A percentile compares a stretch with the other conserved stretches of the same genome.
These are phyloP conservation scores for Saguinus midas DNA, from an alignment of 2,113 vertebrate species.

Conservation along the genomic window DNA sequence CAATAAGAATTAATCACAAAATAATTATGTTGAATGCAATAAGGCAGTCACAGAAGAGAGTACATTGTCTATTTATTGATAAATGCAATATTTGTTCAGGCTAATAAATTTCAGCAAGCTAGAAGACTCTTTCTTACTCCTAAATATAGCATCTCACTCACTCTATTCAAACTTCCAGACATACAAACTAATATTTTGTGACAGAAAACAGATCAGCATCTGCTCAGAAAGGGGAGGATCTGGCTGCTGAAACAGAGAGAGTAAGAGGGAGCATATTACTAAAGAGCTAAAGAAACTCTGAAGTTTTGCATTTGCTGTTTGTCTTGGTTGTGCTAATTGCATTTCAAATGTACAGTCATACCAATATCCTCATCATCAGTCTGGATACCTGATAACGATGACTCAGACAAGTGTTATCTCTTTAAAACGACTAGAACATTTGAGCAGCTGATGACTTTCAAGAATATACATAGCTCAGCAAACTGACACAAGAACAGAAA, in stretches of 20 bases:
- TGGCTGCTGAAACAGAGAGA: not conserved
- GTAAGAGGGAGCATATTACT: not conserved
- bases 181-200: not conserved
- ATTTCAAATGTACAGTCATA: not conserved
- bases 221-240: not conserved
- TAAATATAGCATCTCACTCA: too few relatives aligned
- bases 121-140: too few relatives aligned
- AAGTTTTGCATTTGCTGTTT: fast-evolving
- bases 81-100: too few relatives aligned
- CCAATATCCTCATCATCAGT: not conserved
- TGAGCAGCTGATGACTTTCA: not conserved
- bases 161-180: not conserved
- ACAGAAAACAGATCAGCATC: not conserved
- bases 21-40: not conserved
- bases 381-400: not conserved
- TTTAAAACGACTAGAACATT: not conserved
- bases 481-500: too few relatives aligned
- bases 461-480: not conserved
- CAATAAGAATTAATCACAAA: not conserved
- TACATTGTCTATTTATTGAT: not conserved
- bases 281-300: not conserved
- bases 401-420: not conserved
- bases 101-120: too few relatives aligned
- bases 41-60: not conserved
- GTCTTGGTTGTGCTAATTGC: not conserved